These are phyloP conservation scores for Cossypha polioptera DNA, from an alignment of 2,797 vertebrate species.

Conservation along the genomic window DNA sequence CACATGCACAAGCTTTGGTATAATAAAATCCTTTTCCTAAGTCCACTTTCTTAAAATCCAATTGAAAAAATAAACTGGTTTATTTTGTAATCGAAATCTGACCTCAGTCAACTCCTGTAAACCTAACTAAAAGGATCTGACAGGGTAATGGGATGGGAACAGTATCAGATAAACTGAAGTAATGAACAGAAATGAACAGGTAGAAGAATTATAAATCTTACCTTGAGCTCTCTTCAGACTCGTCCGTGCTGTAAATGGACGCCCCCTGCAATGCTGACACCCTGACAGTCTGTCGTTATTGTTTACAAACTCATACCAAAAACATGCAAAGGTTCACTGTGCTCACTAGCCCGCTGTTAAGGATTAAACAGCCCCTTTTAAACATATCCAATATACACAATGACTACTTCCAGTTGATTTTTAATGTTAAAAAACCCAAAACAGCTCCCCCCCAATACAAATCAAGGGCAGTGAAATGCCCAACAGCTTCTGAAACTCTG, in stretches of 20 bases:
- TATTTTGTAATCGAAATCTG: constrained; percentile 45
- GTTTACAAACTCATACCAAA: constrained; percentile 86
- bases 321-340: constrained; percentile 99
- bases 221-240: constrained; percentile 96
- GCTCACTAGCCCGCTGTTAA: constrained; percentile 75
- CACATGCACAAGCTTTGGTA: not conserved
- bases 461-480: constrained; percentile 70
- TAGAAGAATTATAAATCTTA: constrained; percentile 83
- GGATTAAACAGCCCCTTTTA: constrained; percentile 67
- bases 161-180: constrained; percentile 49
- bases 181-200: constrained; percentile 72
- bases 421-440: constrained; percentile 59
- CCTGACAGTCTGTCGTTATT: constrained; percentile 91
- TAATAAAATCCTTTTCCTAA: constrained; percentile 49
- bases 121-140: constrained; percentile 36
- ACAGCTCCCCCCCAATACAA: constrained; percentile 28
- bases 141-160: constrained; percentile 49
- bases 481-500: constrained; percentile 68
- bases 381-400: constrained; percentile 66
- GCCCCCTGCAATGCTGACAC: constrained; percentile 92
- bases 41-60: constrained; percentile 46
- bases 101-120: constrained; percentile 45
- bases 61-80: constrained; percentile 38
- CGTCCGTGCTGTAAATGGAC: constrained; percentile 98
- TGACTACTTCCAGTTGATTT: constrained; percentile 43